Conservation (phyloP, 2,888 invertebrate species). For the Drosophila rellima region DNA sequence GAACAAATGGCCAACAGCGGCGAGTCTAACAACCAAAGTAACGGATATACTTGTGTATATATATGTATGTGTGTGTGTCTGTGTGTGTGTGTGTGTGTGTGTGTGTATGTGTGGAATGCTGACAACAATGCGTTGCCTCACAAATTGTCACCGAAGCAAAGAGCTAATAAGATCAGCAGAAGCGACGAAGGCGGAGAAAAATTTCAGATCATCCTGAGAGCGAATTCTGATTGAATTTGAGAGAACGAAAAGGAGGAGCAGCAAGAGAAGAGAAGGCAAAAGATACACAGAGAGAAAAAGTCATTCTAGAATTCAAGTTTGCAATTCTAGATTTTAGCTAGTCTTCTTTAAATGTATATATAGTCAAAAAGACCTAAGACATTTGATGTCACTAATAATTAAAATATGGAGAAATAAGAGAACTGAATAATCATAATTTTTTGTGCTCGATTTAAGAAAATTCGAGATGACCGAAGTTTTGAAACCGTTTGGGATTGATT, state of each 20-base stretch:
- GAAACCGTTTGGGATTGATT: too few species aligned
- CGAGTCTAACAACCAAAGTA: constrained; percentile 52
- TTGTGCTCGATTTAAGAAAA: too few species aligned
- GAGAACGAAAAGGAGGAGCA: neutral
- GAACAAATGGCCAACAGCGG: constrained; percentile 57
- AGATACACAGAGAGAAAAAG: too few species aligned
- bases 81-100: constrained; percentile 7
- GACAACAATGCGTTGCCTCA: constrained; percentile 61
- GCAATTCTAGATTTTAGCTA: too few species aligned
- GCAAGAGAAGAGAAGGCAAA: neutral
- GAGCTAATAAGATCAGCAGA: constrained; percentile 47
- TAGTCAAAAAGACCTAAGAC: too few species aligned
- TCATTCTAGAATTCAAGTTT: too few species aligned
- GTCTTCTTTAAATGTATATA: too few species aligned
- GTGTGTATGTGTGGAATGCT: constrained; percentile 15
- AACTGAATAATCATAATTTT: too few species aligned
- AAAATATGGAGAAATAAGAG: too few species aligned
- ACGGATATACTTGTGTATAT: constrained; percentile 54
- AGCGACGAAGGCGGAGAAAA: neutral
- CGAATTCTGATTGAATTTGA: constrained; percentile 2
- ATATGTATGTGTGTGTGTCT: neutral
- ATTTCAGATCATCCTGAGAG: neutral
- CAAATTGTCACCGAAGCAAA: constrained; percentile 67
- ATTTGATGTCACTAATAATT: too few species aligned
- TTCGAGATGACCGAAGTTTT: too few species aligned